phyloP scores from a whole-genome alignment of 2,797 vertebrate genomes.

The Sardinella longiceps region DNA sequence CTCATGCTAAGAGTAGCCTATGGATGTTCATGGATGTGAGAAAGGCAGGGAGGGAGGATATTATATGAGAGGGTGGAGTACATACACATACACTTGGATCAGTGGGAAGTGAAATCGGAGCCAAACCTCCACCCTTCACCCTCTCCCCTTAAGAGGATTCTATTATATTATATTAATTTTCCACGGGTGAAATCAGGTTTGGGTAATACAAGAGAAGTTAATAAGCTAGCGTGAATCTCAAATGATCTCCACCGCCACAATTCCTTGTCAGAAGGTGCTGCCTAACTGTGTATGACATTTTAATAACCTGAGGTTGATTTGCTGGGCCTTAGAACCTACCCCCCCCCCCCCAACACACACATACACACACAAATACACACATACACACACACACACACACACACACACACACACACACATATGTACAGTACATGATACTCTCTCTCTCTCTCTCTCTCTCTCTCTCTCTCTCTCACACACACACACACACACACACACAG shows the following conservation, averaged over 20 bases:
- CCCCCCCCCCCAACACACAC: too few species aligned
- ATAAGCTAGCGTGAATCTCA: neutral
- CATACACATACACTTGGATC: neutral
- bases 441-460: neutral
- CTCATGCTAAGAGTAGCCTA: neutral
- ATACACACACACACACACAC: too few species aligned
- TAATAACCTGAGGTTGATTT: constrained; percentile 5
- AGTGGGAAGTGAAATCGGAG: neutral
- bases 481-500: constrained; percentile 22
- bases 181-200: neutral
- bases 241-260: neutral
- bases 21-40: neutral
- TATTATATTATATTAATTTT: constrained; percentile 9
- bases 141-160: neutral
- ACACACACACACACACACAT: too few species aligned
- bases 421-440: too few species aligned
- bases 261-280: neutral
- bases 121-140: neutral
- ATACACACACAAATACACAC: too few species aligned
- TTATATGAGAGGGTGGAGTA: neutral
- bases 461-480: neutral
- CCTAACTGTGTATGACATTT: constrained; percentile 7
- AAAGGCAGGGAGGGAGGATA: neutral
- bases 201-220: neutral
- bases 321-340: neutral